Percentiles rank a stretch among this genome's conserved stretches.
Conservation (phyloP, 2,797 vertebrate species). For the Dryobates pubescens region DNA sequence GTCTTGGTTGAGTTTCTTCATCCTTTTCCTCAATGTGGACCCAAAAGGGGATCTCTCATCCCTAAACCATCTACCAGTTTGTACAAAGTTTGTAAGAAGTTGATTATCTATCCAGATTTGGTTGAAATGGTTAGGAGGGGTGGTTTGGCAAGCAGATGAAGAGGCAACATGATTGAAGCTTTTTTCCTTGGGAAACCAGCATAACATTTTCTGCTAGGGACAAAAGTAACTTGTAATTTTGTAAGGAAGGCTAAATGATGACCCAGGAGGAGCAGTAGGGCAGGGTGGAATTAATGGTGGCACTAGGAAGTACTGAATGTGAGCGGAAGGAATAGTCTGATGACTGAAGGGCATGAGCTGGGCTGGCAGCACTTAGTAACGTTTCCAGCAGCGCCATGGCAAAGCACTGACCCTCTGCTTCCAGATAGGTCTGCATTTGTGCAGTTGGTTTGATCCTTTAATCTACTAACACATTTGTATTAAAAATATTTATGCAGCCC, state of each 20-base stretch:
- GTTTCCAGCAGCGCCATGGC: neutral
- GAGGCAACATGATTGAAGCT: neutral
- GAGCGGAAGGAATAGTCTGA: neutral
- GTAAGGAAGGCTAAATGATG: neutral
- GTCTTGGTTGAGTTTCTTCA: neutral
- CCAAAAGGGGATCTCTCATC: neutral
- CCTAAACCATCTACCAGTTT: neutral
- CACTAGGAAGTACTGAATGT: neutral
- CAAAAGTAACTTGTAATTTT: neutral
- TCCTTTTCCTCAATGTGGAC: neutral
- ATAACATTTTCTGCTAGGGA: neutral
- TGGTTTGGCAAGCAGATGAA: neutral
- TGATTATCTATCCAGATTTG: neutral
- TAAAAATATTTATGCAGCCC: neutral
- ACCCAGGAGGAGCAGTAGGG: neutral
- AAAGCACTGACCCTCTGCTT: fast-evolving
- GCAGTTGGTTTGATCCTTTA: neutral
- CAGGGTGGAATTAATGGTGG: neutral
- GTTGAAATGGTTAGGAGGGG: neutral
- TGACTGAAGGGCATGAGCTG: neutral
- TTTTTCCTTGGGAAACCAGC: neutral
- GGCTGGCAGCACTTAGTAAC: fast-evolving
- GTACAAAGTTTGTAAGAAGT: neutral
- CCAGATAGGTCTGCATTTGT: neutral
- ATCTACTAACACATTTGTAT: neutral